These are phyloP conservation scores for Fukomys damarensis DNA, from an alignment of 2,113 vertebrate species.

Conservation along the genomic window DNA sequence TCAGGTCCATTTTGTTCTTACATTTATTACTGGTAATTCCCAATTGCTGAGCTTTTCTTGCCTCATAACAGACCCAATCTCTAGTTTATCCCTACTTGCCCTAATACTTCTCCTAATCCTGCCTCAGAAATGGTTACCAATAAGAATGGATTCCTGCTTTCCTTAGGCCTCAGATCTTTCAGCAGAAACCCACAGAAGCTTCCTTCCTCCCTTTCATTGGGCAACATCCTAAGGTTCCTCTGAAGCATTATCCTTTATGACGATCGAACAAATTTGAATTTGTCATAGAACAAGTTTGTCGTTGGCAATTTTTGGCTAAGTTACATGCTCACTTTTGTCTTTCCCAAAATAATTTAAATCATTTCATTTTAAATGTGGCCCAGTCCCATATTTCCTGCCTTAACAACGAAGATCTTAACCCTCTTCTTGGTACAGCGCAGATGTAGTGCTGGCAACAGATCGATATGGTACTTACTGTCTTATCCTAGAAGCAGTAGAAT, in stretches of 20 bases:
- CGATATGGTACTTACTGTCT: background rate
- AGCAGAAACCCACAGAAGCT: background rate
- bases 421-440: background rate
- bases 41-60: background rate
- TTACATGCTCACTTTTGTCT: background rate
- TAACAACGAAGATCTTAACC: background rate
- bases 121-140: background rate
- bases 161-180: background rate
- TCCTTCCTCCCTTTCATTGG: background rate
- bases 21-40: background rate
- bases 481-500: background rate
- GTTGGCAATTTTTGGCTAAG: constrained; percentile 31
- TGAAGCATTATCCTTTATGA: background rate
- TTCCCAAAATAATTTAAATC: background rate
- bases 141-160: background rate
- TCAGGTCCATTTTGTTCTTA: background rate
- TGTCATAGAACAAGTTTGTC: background rate
- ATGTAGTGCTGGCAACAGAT: background rate
- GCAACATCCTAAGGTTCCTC: background rate
- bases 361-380: background rate
- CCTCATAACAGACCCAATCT: background rate
- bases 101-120: constrained; percentile 23
- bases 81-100: background rate
- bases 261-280: constrained; percentile 23
- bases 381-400: constrained; percentile 15